Evolutionary conservation across 1,140 invertebrate species (phyloP), one percentile per base, ranked within the genome.

Genomic region (Drosophila oshimai): DNA sequence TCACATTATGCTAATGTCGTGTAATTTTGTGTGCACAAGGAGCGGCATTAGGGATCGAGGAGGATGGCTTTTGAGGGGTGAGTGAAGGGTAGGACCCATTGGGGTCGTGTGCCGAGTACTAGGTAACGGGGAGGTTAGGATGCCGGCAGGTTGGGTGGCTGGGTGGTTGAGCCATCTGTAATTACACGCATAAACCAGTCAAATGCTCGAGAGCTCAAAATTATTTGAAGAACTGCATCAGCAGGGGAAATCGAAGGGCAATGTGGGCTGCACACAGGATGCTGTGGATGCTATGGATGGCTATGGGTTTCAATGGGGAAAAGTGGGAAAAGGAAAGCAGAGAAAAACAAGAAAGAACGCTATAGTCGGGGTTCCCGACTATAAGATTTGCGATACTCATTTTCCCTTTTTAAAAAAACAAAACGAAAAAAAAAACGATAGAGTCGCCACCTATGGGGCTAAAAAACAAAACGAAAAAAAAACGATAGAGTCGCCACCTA

Each of bases 1-100:
- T 76, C 78, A 75, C 78, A 81, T 81, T 81, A 81, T 81, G 77
- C 77, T 81, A 81, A 81, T 81, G 78, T 68, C 72, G 36, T 83
- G 67, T 71, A 70, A 80, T 74, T 80, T 71, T 65, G 45, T 76
- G 72, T 51, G 74, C 67, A 44, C 46, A 60, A 51, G 68, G 46
- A 65, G 58, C 58, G 60, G 61, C 61, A 65, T 65, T 64, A 65
- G 60, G 60, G 44, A 50, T 17, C 28, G 13, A 17, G 6, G 7
- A 18, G 22, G 18, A n/a, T n/a, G 53, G 39, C 3, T n/a, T 5
- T 46, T 18, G 10, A 10, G 26, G 13, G 10, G 5, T 9, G 2
- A 22, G 1, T 10, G 15, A 22, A 7, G 12, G 26, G 4, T 12
- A 29, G 24, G 26, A 22, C 26, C 13, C 29, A 42, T 37, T 50